Conservation (phyloP, 1,140 invertebrate species). For the Archivesica marissinica region DNA sequence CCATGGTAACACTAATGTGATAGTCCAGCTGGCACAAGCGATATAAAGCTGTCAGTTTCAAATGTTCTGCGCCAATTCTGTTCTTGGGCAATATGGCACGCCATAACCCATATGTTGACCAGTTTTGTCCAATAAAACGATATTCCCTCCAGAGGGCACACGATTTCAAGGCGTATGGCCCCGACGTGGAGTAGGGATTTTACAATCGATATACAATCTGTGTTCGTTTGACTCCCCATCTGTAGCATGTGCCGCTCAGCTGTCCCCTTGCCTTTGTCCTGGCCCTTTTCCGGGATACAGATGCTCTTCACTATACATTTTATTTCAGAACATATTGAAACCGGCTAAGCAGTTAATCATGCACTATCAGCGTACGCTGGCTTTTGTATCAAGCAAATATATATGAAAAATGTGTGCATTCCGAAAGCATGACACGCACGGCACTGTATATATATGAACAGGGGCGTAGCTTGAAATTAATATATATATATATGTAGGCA, state of each 20-base stretch:
- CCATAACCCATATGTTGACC: constrained; percentile 34
- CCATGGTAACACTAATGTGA: not conserved
- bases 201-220: constrained; percentile 41
- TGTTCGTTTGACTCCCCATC: constrained; percentile 23
- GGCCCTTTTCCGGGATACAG: not conserved
- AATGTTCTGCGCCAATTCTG: not conserved
- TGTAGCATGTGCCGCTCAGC: constrained; percentile 20
- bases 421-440: too few relatives aligned
- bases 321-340: not conserved
- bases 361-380: too few relatives aligned
- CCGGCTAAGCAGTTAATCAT: not conserved
- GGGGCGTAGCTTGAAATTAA: too few relatives aligned
- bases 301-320: not conserved
- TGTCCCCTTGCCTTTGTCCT: constrained; percentile 6
- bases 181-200: not conserved
- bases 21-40: not conserved
- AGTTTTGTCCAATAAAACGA: constrained; percentile 17
- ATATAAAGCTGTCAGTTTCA: constrained; percentile 1
- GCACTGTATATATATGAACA: too few relatives aligned
- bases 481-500: too few relatives aligned
- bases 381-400: too few relatives aligned
- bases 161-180: constrained; percentile 17
- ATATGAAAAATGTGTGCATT: too few relatives aligned
- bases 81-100: constrained; percentile 11
- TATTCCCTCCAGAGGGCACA: not conserved